A percentile compares a stretch with the other conserved stretches of the same genome.
phyloP scores from a whole-genome alignment of 2,113 vertebrate genomes.

The Polyodon spathula region DNA sequence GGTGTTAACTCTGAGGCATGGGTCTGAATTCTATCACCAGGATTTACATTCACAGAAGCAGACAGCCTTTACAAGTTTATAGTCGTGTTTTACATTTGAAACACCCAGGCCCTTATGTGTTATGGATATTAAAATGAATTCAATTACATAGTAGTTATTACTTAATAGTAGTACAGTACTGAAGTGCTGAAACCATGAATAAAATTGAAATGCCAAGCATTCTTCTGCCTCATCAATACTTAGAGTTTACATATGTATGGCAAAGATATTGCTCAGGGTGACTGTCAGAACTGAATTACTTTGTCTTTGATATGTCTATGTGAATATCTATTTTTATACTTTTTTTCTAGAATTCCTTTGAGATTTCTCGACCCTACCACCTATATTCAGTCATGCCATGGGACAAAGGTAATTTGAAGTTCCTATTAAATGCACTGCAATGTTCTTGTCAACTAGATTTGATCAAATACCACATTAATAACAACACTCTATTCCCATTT shows the following conservation, averaged over 20 bases:
- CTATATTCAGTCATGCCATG: too few species aligned
- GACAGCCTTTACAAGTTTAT: too few species aligned
- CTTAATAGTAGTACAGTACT: too few species aligned
- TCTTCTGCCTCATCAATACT: background rate
- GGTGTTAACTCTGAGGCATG: conserved; percentile 36
- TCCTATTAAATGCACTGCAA: too few species aligned
- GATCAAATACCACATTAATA: conserved; percentile 31
- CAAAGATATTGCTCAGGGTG: background rate
- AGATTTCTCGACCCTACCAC: too few species aligned
- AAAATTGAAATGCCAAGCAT: background rate
- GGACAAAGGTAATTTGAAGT: too few species aligned
- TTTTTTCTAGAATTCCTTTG: background rate
- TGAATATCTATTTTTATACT: background rate
- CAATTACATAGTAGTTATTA: too few species aligned
- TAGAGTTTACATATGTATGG: background rate
- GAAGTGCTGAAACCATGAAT: too few species aligned
- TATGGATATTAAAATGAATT: too few species aligned
- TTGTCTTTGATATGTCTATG: background rate
- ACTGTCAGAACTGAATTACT: background rate
- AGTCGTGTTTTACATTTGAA: too few species aligned
- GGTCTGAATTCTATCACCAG: conserved; percentile 35
- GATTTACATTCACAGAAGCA: background rate
- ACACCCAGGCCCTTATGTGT: too few species aligned
- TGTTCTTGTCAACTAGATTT: conserved; percentile 29
- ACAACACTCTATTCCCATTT: conserved; percentile 32